These are phyloP conservation scores for Phataginus tricuspis DNA, from an alignment of 2,797 vertebrate genomes.

Conservation along the genomic window DNA sequence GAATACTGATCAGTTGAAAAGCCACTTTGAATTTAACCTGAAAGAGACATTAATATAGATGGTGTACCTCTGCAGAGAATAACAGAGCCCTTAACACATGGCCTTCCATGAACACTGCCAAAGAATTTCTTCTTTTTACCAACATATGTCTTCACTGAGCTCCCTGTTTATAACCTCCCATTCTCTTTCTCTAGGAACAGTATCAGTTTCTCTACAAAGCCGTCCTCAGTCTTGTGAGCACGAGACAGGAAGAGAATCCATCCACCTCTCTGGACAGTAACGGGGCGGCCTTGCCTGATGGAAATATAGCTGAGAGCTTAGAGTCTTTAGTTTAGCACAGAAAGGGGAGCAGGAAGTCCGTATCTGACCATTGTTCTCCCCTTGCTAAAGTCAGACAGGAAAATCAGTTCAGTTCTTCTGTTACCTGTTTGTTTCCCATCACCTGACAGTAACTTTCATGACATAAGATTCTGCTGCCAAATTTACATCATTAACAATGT, in stretches of 20 bases:
- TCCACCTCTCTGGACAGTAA: conserved; percentile 92
- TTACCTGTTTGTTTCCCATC: conserved; percentile 68
- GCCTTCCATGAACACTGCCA: not conserved
- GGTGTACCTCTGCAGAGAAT: not conserved
- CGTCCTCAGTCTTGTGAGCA: conserved; percentile 95
- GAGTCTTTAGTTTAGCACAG: conserved; percentile 93
- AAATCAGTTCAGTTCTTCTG: conserved; percentile 66
- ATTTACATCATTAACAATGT: conserved; percentile 87
- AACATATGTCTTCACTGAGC: not conserved
- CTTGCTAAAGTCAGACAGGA: conserved; percentile 67
- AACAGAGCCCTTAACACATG: not conserved
- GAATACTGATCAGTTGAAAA: not conserved
- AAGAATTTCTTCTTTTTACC: not conserved
- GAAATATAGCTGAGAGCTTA: conserved; percentile 92
- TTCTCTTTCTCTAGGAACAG: conserved; percentile 90
- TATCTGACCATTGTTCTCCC: conserved; percentile 71
- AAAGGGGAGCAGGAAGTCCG: not conserved
- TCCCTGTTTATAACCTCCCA: not conserved
- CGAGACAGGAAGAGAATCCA: conserved; percentile 92
- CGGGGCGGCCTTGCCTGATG: conserved; percentile 89
- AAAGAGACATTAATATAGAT: not conserved
- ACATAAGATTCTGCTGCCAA: conserved; percentile 80
- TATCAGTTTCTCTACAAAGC: conserved; percentile 97
- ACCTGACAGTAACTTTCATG: conserved; percentile 77
- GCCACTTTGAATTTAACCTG: not conserved